These are phyloP conservation scores for Centropus bengalensis DNA, from an alignment of 2,113 vertebrate genomes.

Conservation along the genomic window DNA sequence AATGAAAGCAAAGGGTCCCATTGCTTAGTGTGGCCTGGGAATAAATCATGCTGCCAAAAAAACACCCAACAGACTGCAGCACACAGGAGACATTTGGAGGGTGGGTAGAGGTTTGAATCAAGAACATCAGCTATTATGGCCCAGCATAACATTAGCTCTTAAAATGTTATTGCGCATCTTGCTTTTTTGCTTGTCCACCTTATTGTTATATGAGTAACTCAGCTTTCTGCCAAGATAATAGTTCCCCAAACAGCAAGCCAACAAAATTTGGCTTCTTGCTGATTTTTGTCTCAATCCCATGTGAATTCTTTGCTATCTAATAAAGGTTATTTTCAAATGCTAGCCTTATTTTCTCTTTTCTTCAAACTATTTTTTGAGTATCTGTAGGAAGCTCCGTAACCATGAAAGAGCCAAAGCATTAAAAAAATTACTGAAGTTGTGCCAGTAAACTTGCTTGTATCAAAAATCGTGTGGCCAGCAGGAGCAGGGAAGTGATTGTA, in stretches of 20 bases:
- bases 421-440: neutral
- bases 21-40: neutral
- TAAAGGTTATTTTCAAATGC: neutral
- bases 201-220: neutral
- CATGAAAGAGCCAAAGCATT: neutral
- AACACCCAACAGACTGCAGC: neutral
- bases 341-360: neutral
- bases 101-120: neutral
- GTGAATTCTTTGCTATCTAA: neutral
- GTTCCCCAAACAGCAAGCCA: neutral
- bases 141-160: neutral
- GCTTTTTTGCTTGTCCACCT: neutral
- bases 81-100: rapidly evolving
- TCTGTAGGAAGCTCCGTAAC: neutral
- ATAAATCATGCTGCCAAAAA: neutral
- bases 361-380: neutral
- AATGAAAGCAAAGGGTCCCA: neutral
- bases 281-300: neutral
- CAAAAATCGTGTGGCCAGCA: too few species aligned
- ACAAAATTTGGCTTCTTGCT: neutral
- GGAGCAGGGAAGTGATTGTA: too few species aligned
- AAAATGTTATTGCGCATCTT: neutral
- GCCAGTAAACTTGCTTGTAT: neutral
- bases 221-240: neutral
- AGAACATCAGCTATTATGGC: neutral